phyloP scores from a whole-genome alignment of 2,888 invertebrate genomes.

The Anticlea derivata region DNA sequence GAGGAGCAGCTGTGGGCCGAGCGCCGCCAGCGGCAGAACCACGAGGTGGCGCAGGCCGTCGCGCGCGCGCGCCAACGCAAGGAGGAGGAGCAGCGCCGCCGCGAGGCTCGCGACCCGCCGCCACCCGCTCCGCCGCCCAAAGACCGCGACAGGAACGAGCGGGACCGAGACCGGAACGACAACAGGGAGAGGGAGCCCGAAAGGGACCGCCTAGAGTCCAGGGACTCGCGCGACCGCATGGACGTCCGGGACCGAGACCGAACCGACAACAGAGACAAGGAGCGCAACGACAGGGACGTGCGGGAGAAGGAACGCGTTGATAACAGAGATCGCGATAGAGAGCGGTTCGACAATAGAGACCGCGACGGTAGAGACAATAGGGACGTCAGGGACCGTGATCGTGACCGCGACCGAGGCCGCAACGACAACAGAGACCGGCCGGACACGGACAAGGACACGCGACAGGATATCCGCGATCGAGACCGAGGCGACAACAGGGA shows the following conservation, averaged over 20 bases:
- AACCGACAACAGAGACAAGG: conserved; percentile 38
- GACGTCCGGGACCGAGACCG: conserved; percentile 46
- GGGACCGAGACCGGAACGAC: conserved; percentile 61
- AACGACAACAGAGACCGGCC: conserved; percentile 48
- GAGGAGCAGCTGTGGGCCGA: conserved; percentile 87
- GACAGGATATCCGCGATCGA: conserved; percentile 59
- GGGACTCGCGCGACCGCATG: conserved; percentile 52
- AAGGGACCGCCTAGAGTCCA: conserved; percentile 46
- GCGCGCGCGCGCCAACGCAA: conserved; percentile 93
- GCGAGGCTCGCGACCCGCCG: conserved; percentile 63
- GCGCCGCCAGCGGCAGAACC: conserved; percentile 86
- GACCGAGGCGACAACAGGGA: conserved; percentile 58
- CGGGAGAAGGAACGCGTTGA: conserved; percentile 46
- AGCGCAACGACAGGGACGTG: conserved; percentile 40
- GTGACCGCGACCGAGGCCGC: conserved; percentile 46
- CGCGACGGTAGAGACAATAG: conserved; percentile 40
- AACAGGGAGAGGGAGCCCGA: conserved; percentile 62
- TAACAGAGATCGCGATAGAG: conserved; percentile 44
- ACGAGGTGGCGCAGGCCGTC: conserved; percentile 90
- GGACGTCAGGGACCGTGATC: conserved; percentile 48
- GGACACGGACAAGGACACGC: conserved; percentile 46
- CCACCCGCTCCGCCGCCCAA: conserved; percentile 47
- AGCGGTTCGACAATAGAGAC: conserved; percentile 47
- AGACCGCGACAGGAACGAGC: conserved; percentile 57
- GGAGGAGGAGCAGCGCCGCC: conserved; percentile 93